A percentile compares a stretch with the other conserved stretches of the same genome.
Evolutionary conservation across 2,113 vertebrate genomes (phyloP).

Genomic region (Pagrus major): DNA sequence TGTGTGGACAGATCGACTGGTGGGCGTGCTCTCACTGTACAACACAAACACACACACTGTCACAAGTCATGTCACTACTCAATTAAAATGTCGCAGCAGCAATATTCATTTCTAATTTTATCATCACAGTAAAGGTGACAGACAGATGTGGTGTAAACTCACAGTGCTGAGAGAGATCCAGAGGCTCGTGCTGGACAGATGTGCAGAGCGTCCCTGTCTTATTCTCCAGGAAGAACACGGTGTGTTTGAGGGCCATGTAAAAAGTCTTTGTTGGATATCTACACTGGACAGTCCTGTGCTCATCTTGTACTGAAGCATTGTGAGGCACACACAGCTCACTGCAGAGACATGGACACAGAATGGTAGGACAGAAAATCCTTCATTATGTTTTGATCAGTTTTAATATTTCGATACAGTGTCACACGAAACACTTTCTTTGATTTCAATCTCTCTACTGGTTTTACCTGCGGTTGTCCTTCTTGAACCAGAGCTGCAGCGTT

Average conservation of each 20-base stretch:
- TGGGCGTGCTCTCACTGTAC: slow-evolving; percentile 70
- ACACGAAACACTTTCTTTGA: neutral
- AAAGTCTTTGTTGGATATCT: slow-evolving; percentile 8
- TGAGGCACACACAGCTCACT: slow-evolving; percentile 48
- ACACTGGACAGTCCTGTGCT: slow-evolving; percentile 53
- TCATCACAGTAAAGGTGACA: neutral
- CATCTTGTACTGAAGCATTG: neutral
- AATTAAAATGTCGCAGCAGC: neutral
- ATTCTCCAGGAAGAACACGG: slow-evolving; percentile 64
- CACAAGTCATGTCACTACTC: neutral
- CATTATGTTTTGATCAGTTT: neutral
- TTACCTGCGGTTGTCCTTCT: too few species aligned
- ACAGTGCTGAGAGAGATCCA: slow-evolving; percentile 67
- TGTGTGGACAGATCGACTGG: slow-evolving; percentile 52
- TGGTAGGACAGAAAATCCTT: neutral
- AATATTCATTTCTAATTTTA: neutral
- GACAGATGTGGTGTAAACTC: slow-evolving; percentile 31
- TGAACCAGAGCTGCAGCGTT: too few species aligned
- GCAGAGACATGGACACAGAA: slow-evolving; percentile 28
- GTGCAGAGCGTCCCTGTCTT: slow-evolving; percentile 10
- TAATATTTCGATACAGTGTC: neutral
- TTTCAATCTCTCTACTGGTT: too few species aligned
- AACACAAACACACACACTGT: slow-evolving; percentile 4
- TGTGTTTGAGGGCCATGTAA: neutral
- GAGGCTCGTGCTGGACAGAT: neutral